phyloP scores from a whole-genome alignment of 2,888 invertebrate genomes.

The Sesia apiformis region DNA sequence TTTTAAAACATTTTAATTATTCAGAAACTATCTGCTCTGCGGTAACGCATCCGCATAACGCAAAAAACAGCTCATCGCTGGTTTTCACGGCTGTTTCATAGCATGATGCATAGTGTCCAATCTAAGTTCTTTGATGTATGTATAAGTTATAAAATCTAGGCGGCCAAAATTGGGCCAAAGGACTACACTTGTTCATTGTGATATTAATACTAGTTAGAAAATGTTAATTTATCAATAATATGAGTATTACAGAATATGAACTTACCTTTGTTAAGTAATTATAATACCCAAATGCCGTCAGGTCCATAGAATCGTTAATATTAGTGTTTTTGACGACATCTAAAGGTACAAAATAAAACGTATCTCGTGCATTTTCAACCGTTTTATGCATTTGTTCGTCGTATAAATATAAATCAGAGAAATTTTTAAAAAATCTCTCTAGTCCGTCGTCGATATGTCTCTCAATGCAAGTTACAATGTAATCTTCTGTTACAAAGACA shows the following conservation, averaged over 20 bases:
- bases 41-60: too few species aligned
- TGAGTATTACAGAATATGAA: background rate
- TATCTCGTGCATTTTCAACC: conserved; percentile 2
- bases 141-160: too few species aligned
- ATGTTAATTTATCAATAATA: background rate
- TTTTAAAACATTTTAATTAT: too few species aligned
- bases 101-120: too few species aligned
- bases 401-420: background rate
- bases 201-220: background rate
- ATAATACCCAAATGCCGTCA: background rate
- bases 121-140: too few species aligned
- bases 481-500: background rate
- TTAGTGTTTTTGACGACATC: background rate
- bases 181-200: background rate
- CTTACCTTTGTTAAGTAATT: background rate
- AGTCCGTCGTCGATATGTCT: background rate
- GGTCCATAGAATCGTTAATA: background rate
- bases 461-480: background rate
- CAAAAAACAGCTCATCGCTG: too few species aligned
- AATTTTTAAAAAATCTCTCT: background rate
- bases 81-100: too few species aligned
- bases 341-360: conserved; percentile 3
- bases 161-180: background rate
- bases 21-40: too few species aligned
- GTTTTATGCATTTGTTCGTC: background rate